phyloP scores from a whole-genome alignment of 2,113 vertebrate genomes.

The Vulpes vulpes region DNA sequence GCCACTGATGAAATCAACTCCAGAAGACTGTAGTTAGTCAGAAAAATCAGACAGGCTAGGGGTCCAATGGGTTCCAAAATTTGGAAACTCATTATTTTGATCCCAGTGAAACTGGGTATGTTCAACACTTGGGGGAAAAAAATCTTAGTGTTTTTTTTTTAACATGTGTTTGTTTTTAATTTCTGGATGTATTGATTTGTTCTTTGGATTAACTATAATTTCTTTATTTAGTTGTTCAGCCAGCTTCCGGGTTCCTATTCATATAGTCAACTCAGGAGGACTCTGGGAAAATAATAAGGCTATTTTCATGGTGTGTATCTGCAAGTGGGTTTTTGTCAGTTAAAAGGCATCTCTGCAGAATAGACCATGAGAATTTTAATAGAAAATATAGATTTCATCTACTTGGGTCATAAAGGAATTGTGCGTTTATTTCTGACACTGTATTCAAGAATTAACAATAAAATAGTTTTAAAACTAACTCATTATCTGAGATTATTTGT shows the following conservation, averaged over 20 bases:
- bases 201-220: neutral
- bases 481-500: neutral
- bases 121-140: neutral
- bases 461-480: constrained; percentile 9
- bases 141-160: neutral
- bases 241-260: constrained; percentile 14
- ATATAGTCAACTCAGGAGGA: neutral
- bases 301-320: neutral
- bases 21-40: constrained; percentile 77
- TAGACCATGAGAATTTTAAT: neutral
- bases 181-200: constrained; percentile 27
- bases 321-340: neutral
- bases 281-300: neutral
- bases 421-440: neutral
- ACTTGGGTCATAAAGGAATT: neutral
- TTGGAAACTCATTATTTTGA: constrained; percentile 43
- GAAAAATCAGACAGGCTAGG: constrained; percentile 69
- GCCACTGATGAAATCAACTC: constrained; percentile 83
- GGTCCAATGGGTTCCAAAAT: constrained; percentile 40
- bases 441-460: constrained; percentile 5
- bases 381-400: neutral
- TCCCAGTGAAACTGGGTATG: neutral
- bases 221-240: constrained; percentile 16
- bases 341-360: neutral
- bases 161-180: constrained; percentile 21